Percentiles rank a stretch among this genome's conserved stretches.
Conservation (phyloP, 2,113 vertebrate species). For the Mionectes macconnelli region DNA sequence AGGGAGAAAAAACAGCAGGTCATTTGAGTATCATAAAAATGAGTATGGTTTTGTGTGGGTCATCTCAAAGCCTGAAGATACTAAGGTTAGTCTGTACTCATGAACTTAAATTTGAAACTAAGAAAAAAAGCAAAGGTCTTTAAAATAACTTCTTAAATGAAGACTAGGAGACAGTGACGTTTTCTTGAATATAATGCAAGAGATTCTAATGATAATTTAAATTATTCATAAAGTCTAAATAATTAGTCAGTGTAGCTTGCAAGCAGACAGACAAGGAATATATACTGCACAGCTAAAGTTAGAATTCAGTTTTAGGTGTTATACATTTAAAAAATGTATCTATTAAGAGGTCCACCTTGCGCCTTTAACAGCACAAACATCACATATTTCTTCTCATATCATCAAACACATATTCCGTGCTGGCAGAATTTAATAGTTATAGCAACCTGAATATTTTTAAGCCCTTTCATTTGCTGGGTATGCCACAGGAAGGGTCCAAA, state of each 20-base stretch:
- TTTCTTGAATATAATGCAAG: not conserved
- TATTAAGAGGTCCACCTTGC: not conserved
- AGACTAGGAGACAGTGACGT: not conserved
- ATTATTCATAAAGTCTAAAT: not conserved
- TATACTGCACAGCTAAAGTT: not conserved
- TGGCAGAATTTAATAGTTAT: not conserved
- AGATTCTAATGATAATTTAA: not conserved
- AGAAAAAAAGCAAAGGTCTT: not conserved
- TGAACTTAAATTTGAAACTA: not conserved
- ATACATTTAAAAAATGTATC: not conserved
- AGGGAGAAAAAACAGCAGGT: not conserved
- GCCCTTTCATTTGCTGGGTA: not conserved
- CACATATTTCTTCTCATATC: not conserved
- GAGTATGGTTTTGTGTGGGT: not conserved
- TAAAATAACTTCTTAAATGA: not conserved
- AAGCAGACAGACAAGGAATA: not conserved
- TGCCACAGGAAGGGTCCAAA: accelerated
- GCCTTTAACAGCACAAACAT: not conserved
- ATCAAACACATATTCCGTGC: not conserved
- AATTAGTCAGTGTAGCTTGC: not conserved
- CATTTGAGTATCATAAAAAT: not conserved
- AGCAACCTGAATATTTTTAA: not conserved
- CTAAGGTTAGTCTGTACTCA: not conserved
- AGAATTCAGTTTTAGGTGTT: not conserved
- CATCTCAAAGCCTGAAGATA: not conserved